Percentiles rank a stretch among this genome's conserved stretches.
Evolutionary conservation across 2,797 vertebrate genomes (phyloP).

Genomic region (Heliangelus exortis): DNA sequence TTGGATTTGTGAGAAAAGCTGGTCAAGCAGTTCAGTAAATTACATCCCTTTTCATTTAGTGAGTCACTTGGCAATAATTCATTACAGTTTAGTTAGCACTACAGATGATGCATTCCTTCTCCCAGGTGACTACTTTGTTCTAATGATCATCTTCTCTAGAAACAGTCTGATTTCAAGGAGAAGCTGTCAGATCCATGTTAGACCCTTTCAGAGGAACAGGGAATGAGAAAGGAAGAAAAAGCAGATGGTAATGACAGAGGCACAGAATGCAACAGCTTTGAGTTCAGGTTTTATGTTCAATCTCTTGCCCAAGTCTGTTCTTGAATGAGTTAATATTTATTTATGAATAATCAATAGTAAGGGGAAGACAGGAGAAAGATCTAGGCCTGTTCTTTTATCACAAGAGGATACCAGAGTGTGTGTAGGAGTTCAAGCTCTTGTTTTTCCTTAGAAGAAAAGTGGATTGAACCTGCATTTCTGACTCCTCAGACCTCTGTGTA

Average conservation of each 20-base stretch:
- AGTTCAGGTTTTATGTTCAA: background rate
- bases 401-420: background rate
- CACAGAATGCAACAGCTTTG: background rate
- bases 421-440: background rate
- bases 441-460: background rate
- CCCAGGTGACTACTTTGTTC: background rate
- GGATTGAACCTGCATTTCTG: background rate
- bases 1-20: background rate
- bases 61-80: background rate
- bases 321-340: background rate
- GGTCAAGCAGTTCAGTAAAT: background rate
- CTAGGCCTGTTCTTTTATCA: background rate
- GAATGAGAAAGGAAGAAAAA: background rate
- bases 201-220: fast-evolving
- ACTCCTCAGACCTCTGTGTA: background rate
- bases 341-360: background rate
- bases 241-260: background rate
- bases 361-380: background rate
- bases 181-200: background rate
- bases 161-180: background rate
- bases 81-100: background rate
- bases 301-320: background rate
- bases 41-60: background rate
- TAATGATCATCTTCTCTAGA: background rate
- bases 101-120: background rate